A percentile compares a stretch with the other conserved stretches of the same genome.
Conservation (phyloP, 2,797 vertebrate species). For the Pseudomugil tenellus region DNA sequence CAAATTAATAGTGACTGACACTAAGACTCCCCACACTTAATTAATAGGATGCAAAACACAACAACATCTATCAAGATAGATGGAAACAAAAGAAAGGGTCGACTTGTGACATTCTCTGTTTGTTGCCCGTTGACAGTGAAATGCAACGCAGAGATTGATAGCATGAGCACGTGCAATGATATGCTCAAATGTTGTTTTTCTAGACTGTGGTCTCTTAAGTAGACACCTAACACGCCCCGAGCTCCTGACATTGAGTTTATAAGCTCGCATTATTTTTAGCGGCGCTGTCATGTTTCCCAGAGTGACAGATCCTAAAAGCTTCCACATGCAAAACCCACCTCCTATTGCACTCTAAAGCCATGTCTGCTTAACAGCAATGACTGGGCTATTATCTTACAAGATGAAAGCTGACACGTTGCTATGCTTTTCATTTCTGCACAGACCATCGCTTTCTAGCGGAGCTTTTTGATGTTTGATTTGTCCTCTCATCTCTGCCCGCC, state of each 20-base stretch:
- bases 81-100: slow-evolving; percentile 70
- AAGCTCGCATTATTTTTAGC: slow-evolving; percentile 81
- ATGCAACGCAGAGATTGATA: slow-evolving; percentile 68
- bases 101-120: slow-evolving; percentile 63
- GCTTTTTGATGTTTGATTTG: slow-evolving; percentile 76
- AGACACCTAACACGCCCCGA: slow-evolving; percentile 76
- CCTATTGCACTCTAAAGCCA: slow-evolving; percentile 70
- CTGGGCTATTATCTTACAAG: slow-evolving; percentile 79
- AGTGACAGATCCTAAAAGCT: slow-evolving; percentile 79
- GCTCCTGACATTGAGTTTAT: slow-evolving; percentile 76
- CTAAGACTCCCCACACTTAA: slow-evolving; percentile 69
- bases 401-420: slow-evolving; percentile 74
- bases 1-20: slow-evolving; percentile 80
- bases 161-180: slow-evolving; percentile 29
- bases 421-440: slow-evolving; percentile 68
- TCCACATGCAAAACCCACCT: slow-evolving; percentile 67
- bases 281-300: slow-evolving; percentile 74
- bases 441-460: slow-evolving; percentile 50
- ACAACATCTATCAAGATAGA: slow-evolving; percentile 74
- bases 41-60: slow-evolving; percentile 78
- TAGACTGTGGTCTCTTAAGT: slow-evolving; percentile 68
- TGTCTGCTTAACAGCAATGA: slow-evolving; percentile 70
- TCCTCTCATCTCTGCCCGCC: slow-evolving; percentile 53
- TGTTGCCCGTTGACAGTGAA: slow-evolving; percentile 71
- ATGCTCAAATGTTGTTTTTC: slow-evolving; percentile 60